Evolutionary conservation across 92 coral and sea anemone genomes (phyloP).

Genomic region (Parazoanthus swiftii): DNA sequence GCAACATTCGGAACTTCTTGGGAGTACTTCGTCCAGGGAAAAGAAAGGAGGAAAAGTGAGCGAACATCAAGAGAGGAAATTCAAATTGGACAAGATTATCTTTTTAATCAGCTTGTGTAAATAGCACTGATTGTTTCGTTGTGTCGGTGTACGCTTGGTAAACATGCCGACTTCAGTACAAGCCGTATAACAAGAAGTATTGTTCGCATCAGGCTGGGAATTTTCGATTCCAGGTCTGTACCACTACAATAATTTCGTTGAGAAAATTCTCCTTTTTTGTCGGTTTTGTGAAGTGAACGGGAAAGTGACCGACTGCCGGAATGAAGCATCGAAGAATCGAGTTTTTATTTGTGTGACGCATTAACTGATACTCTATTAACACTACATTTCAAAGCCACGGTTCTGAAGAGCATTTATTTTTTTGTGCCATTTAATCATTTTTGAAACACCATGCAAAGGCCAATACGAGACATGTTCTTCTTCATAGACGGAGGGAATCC

Average conservation of each 20-base stretch:
- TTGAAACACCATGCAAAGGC: conserved; percentile 16
- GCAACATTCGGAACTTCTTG: not conserved
- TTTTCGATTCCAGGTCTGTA: not conserved
- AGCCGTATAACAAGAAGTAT: not conserved
- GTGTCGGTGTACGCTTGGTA: not conserved
- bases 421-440: not conserved
- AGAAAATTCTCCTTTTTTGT: not conserved
- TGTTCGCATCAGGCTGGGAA: not conserved
- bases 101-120: conserved; percentile 6
- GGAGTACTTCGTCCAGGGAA: not conserved
- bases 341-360: not conserved
- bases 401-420: not conserved
- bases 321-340: too few relatives aligned
- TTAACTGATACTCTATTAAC: not conserved
- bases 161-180: not conserved
- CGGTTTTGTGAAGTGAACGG: not conserved
- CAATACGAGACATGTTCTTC: conserved; percentile 46
- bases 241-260: not conserved
- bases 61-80: not conserved
- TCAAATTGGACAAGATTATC: not conserved
- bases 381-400: too few relatives aligned
- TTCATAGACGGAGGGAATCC: conserved; percentile 50
- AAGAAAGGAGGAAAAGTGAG: not conserved
- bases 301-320: not conserved
- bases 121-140: not conserved